These are phyloP conservation scores for Alsophila aescularia DNA, from an alignment of 2,888 invertebrate genomes.

Conservation along the genomic window DNA sequence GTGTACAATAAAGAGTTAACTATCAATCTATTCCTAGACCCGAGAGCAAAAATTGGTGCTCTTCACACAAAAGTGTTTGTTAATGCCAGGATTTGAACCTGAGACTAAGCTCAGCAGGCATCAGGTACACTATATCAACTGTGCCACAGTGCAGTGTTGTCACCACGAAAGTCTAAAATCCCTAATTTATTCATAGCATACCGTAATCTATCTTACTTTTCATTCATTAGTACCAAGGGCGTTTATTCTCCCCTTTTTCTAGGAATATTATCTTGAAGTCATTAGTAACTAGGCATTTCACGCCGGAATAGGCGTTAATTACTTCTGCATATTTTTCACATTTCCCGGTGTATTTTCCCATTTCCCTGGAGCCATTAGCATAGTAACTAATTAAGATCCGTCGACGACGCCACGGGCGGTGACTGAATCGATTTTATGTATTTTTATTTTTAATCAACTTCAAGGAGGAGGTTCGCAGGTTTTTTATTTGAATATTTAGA, in stretches of 20 bases:
- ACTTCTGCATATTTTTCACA: conserved; percentile 31
- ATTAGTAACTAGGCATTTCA: conserved; percentile 19
- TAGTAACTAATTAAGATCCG: conserved; percentile 24
- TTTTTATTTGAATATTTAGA: no score
- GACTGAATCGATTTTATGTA: not conserved
- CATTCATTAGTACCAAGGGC: not conserved
- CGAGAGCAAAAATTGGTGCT: no score
- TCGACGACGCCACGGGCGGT: not conserved
- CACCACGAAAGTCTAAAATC: no score
- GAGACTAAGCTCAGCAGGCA: no score
- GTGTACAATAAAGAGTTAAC: no score
- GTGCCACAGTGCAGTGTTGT: no score
- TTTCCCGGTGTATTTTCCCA: conserved; percentile 15
- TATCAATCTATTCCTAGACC: no score
- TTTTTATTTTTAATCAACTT: not conserved
- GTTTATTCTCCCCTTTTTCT: not conserved
- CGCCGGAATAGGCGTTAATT: conserved; percentile 23
- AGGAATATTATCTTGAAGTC: not conserved
- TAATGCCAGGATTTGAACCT: no score
- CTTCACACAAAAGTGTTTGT: no score
- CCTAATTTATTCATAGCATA: no score
- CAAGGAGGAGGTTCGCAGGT: no score
- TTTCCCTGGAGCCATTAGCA: conserved; percentile 14
- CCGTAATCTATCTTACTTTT: not conserved
- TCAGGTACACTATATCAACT: no score